phyloP scores from a whole-genome alignment of 2,888 invertebrate genomes.

The Carterocephalus palaemon region DNA sequence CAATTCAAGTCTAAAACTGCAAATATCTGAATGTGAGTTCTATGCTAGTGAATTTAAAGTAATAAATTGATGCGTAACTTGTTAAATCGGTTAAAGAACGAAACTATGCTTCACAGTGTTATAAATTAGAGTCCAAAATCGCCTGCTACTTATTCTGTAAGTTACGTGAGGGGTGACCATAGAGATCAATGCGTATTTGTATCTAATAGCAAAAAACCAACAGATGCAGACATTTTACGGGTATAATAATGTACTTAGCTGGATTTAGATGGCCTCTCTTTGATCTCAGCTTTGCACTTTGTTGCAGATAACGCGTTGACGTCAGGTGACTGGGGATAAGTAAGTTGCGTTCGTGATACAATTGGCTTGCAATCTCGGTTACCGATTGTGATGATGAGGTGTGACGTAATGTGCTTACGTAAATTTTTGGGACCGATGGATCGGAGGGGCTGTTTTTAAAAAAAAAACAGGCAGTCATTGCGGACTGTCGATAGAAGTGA shows the following conservation, averaged over 20 bases:
- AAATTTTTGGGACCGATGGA: slow-evolving; percentile 33
- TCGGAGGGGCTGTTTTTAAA: too few species aligned
- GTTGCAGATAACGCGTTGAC: slow-evolving; percentile 38
- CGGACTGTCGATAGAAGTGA: too few species aligned
- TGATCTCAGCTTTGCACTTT: slow-evolving; percentile 59
- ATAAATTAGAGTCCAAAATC: slow-evolving; percentile 27
- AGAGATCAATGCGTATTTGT: slow-evolving; percentile 72
- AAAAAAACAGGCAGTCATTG: too few species aligned
- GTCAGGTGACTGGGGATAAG: slow-evolving; percentile 43
- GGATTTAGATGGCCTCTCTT: slow-evolving; percentile 70
- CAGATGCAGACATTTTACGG: slow-evolving; percentile 78
- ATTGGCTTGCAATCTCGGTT: slow-evolving; percentile 47
- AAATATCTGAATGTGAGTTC: slow-evolving; percentile 2
- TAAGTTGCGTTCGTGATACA: slow-evolving; percentile 37
- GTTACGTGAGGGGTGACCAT: slow-evolving; percentile 49
- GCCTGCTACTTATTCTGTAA: slow-evolving; percentile 8
- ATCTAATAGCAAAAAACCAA: slow-evolving; percentile 75
- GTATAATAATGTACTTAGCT: slow-evolving; percentile 75
- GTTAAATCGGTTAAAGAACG: neutral
- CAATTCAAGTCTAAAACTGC: slow-evolving; percentile 14
- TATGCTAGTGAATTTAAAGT: slow-evolving; percentile 3
- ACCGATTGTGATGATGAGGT: slow-evolving; percentile 40
- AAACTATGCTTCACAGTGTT: slow-evolving; percentile 24
- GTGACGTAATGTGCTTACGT: slow-evolving; percentile 48
- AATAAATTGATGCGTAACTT: neutral